phyloP scores from a whole-genome alignment of 2,113 vertebrate genomes.

The Clarias gariepinus region DNA sequence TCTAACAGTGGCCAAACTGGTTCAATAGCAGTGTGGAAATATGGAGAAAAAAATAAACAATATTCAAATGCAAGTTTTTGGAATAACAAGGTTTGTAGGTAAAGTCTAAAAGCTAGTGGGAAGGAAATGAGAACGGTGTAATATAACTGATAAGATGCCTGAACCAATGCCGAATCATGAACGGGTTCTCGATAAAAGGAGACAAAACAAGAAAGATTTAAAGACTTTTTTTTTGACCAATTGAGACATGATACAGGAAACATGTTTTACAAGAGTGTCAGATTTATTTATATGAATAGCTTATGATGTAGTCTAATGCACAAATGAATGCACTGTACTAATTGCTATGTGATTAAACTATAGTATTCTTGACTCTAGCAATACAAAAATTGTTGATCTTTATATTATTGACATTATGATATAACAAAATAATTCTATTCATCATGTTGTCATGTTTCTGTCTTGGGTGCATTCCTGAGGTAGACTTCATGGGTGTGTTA shows the following conservation, averaged over 20 bases:
- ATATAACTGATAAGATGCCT: background rate
- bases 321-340: background rate
- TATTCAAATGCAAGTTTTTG: no score
- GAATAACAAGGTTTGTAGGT: background rate
- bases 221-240: background rate
- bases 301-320: background rate
- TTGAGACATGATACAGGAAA: background rate
- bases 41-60: background rate
- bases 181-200: background rate
- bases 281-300: background rate
- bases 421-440: background rate
- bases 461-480: background rate
- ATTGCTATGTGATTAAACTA: background rate
- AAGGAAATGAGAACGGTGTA: background rate
- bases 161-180: background rate
- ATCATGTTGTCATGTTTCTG: background rate
- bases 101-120: background rate
- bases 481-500: background rate
- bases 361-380: background rate
- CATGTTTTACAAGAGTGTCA: background rate
- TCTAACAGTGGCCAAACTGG: constrained; percentile 69
- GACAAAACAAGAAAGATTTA: background rate
- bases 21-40: constrained; percentile 62
- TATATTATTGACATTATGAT: background rate
- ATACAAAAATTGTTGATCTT: background rate